Conservation (phyloP, 1,140 invertebrate species). For the Paramacrobiotus metropolitanus region DNA sequence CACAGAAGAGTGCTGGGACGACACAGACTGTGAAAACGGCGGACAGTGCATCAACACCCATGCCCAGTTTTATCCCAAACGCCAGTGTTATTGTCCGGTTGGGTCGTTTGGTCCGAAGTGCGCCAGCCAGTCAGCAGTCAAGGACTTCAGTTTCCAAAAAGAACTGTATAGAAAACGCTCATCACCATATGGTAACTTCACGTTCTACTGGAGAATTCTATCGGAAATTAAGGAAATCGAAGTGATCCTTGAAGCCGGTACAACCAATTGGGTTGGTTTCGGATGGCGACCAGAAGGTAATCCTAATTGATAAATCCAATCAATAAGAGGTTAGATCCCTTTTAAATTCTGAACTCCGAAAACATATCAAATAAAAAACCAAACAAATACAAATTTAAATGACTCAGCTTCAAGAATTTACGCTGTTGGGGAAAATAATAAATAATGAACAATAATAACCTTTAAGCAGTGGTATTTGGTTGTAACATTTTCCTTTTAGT, state of each 20-base stretch:
- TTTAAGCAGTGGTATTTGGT: no score
- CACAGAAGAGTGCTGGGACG: slow-evolving; percentile 36
- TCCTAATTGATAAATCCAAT: no score
- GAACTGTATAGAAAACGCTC: slow-evolving; percentile 41
- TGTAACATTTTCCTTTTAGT: no score
- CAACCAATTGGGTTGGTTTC: neutral
- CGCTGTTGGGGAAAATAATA: no score
- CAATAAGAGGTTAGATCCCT: no score
- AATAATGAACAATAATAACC: no score
- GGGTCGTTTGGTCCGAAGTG: slow-evolving; percentile 43
- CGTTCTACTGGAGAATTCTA: slow-evolving; percentile 55
- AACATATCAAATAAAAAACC: no score
- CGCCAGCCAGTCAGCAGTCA: slow-evolving; percentile 19
- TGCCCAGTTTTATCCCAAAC: slow-evolving; percentile 48
- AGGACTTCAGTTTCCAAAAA: slow-evolving; percentile 31
- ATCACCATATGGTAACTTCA: slow-evolving; percentile 42
- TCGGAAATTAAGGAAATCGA: slow-evolving; percentile 8
- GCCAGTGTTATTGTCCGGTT: slow-evolving; percentile 62
- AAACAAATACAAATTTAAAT: no score
- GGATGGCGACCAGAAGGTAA: neutral
- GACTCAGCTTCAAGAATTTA: no score
- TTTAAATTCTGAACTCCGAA: no score
- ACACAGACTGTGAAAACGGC: slow-evolving; percentile 54
- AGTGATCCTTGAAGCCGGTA: neutral
- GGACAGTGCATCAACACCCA: slow-evolving; percentile 56